Evolutionary conservation across 2,113 vertebrate genomes (phyloP), one percentile per base, ranked within the genome.

Genomic region (Recurvirostra avosetta): DNA sequence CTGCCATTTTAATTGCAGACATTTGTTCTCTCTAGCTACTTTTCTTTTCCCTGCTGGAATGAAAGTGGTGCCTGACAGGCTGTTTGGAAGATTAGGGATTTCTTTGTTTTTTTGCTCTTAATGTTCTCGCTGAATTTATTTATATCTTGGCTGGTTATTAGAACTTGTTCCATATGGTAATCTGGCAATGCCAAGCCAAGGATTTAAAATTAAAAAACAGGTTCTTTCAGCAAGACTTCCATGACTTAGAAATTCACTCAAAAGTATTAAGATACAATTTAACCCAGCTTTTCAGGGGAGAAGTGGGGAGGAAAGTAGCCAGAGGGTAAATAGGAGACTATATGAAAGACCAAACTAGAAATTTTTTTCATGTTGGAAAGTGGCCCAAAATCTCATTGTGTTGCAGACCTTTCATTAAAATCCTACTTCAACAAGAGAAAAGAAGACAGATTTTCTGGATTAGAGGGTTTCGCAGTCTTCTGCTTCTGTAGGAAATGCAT

Each of bases 81-180:
- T 91, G 41, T 63, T 95, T 61, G 84, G 81, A 96, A 94, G 74
- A 91, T 83, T 58, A 82, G 89, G 66, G 49, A 79, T 92, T 92
- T 94, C 84, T 94, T 94, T 94, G 68, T 1, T 45, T 90, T 94
- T 96, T 90, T 52, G 12, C 58, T 90, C 34, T 67, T 92, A 95
- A 92, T 94, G 84, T 95, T 96, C 97, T 96, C 25, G 12, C 74
- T 95, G 87, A 50, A 97, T 95, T 95, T 97, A 97, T 97, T 97
- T 97, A 76, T 96, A 95, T 93, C 88, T 97, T 97, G 95, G 95
- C 96, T 92, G 58, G 80, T 92, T 97, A 96, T 96, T 95, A 96
- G 86, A 95, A 90, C 86, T 95, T 87, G 89, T 97, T 97, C 96
- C 97, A 97, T 95, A 96, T 96, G 96, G 94, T 97, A 97, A 97